These are phyloP conservation scores for Timema cristinae DNA, from an alignment of 2,888 invertebrate species.

Conservation along the genomic window DNA sequence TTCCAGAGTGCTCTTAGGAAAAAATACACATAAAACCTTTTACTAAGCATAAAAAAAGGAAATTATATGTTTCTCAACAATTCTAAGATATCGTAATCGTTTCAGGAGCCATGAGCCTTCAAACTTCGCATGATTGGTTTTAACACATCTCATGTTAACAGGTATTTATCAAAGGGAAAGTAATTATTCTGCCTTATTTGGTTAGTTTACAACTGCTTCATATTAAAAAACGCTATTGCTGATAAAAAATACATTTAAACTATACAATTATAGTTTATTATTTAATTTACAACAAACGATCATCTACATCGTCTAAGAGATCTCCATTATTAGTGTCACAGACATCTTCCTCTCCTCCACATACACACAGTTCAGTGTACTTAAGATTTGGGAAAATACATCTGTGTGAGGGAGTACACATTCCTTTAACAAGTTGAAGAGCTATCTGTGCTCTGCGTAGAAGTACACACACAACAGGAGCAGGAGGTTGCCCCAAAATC, in stretches of 20 bases:
- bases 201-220: neutral
- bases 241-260: neutral
- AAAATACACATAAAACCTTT: neutral
- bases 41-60: no score
- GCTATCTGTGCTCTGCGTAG: neutral
- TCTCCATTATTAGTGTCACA: neutral
- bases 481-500: neutral
- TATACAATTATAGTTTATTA: constrained; percentile 2
- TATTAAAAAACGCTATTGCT: no score
- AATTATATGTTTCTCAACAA: no score
- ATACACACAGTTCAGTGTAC: neutral
- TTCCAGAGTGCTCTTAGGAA: neutral
- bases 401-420: no score
- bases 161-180: no score
- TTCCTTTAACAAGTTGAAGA: neutral
- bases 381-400: no score
- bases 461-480: neutral
- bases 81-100: neutral
- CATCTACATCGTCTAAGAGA: neutral
- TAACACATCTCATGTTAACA: neutral
- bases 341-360: constrained; percentile 1
- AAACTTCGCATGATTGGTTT: neutral
- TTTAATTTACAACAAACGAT: neutral
- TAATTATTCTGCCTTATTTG: neutral
- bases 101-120: neutral